phyloP scores from a whole-genome alignment of 2,113 vertebrate genomes.

The Catagonus wagneri region DNA sequence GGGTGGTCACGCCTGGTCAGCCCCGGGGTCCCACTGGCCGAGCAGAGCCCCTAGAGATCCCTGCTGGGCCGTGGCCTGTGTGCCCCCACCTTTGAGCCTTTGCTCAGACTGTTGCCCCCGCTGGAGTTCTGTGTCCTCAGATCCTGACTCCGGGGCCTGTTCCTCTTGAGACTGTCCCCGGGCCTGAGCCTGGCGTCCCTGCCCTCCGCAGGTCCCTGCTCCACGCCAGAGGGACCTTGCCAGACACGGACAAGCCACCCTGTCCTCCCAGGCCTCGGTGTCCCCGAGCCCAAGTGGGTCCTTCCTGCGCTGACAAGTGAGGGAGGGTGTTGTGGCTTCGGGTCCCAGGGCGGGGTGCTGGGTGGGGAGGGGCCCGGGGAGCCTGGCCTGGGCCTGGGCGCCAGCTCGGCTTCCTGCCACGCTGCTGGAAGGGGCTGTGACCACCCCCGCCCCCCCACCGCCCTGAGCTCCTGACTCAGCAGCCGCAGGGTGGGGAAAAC shows the following conservation, averaged over 20 bases:
- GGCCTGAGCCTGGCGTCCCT: fast-evolving
- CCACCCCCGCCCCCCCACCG: neutral
- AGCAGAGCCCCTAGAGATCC: neutral
- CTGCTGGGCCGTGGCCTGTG: fast-evolving
- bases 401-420: neutral
- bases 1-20: neutral
- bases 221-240: neutral
- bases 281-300: neutral
- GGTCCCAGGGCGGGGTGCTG: neutral
- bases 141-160: fast-evolving
- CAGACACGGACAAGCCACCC: fast-evolving
- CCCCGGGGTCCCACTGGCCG: neutral
- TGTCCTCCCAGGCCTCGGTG: neutral
- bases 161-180: neutral
- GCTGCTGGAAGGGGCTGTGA: constrained; percentile 40
- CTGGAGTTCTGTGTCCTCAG: fast-evolving
- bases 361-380: neutral
- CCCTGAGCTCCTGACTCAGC: constrained; percentile 64
- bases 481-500: constrained; percentile 15
- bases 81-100: fast-evolving
- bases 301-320: neutral
- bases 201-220: neutral
- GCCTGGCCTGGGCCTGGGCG: neutral
- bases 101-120: fast-evolving
- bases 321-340: neutral